Percentiles rank a stretch among this genome's conserved stretches.
Evolutionary conservation across 2,797 vertebrate genomes (phyloP).

Genomic region (Malurus leucopterus): DNA sequence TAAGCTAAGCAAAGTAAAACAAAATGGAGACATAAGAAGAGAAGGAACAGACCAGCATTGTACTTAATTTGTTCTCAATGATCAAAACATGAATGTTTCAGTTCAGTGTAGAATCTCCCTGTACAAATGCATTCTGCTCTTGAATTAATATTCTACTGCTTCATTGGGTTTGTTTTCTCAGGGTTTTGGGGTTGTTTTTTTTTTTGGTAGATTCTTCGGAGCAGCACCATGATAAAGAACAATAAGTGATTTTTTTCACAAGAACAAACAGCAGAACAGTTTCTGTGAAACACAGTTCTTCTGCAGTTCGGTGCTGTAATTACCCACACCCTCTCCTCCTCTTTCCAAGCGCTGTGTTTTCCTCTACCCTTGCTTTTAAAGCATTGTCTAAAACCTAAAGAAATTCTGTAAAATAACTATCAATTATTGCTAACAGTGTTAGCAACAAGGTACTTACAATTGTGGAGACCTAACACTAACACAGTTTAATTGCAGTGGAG

Average conservation of each 20-base stretch:
- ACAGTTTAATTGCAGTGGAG: neutral
- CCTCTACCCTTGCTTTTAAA: neutral
- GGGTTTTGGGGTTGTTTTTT: fast-evolving
- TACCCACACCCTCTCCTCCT: neutral
- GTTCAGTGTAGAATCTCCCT: neutral
- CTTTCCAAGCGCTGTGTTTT: neutral
- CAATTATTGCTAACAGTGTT: neutral
- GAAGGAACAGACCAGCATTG: slow-evolving; percentile 36
- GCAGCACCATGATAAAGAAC: slow-evolving; percentile 1
- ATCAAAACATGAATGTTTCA: slow-evolving; percentile 30
- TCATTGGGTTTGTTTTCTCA: neutral
- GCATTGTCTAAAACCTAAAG: neutral
- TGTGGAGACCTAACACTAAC: neutral
- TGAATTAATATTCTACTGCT: neutral
- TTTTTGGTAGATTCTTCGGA: neutral
- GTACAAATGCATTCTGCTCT: neutral
- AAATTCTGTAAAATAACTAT: neutral
- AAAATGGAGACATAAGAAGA: slow-evolving; percentile 25
- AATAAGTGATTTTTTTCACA: neutral
- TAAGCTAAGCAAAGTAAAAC: slow-evolving; percentile 42
- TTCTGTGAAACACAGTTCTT: slow-evolving; percentile 9
- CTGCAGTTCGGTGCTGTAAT: neutral
- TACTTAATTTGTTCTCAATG: neutral
- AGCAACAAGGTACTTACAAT: neutral
- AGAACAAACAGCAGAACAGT: neutral